Base-by-base conservation (phyloP, 2,797 vertebrate genomes). In the Urophycis tenuis region DNA sequence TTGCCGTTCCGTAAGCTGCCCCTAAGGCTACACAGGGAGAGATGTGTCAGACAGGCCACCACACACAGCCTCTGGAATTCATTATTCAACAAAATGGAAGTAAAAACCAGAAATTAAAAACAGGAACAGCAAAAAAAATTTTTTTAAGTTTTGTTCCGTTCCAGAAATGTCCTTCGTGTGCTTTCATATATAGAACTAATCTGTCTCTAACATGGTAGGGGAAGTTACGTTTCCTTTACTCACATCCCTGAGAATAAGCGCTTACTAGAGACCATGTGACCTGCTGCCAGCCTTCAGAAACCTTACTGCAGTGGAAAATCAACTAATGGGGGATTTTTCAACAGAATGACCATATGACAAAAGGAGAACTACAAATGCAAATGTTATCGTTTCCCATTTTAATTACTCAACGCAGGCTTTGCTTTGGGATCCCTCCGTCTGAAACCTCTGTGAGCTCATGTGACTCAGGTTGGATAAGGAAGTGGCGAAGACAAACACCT, bases 1-100 rank as follows among this genome's bases (percentile, higher is more conserved):
- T 99, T 10, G 97, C 97, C 0, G 98, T 99, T 75, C 98, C 98
- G 87, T 99, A 99, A 0, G 98, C 98, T 1, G 98, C 98, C 82
- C 98, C 98, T 89, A 99, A 91, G 41, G 98, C 97, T 99, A 91
- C 76, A 76, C 69, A 15, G 53, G 30, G 31, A 31, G 30, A 71
- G 31, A 71, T 25, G 14, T 4, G 60, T 49, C 41, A 71, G 30
- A 32, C 15, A 8, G 0, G 60, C 7, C 69, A 71, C 31, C 30
- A 32, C 30, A 71, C 67, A 64, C 53, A 29, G n/a, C 45, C 45
- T 53, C 45, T 19, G 45, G 0, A 22, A 2, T 53, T 19, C 33
- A 34, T 34, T 34, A 7, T 34, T 34, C 33, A 34, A 34, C 3
- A 34, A 7, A 3, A 34, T n/a, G n/a, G n/a, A n/a, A n/a, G n/a